Base-by-base conservation (phyloP, 2,888 invertebrate species). In the Phorcus lineatus region DNA sequence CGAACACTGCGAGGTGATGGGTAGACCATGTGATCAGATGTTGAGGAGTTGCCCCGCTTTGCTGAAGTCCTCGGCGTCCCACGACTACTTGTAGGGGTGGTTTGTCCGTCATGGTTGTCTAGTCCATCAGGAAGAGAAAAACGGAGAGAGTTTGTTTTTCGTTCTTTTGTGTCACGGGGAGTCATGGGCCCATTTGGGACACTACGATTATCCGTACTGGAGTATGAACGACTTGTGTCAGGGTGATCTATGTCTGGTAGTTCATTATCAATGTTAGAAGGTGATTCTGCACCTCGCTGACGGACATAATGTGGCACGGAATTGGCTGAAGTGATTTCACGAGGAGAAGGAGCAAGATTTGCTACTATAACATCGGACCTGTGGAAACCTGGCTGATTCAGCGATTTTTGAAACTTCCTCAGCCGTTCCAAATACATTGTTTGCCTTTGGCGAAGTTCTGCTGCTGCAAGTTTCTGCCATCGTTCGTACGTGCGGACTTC, bases 401-500 rank as follows among this genome's bases (percentile, higher is more conserved):
- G 40, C 28, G 70, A 70, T 36, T 31, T 70, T 70, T 40, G 28
- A 19, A 70, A 36, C 36, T 40, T 70, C 7, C 40, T 31, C 11
- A 70, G 40, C n/a, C 36, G 28, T 31, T 31, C 70, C 17, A 36
- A n/a, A 70, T 70, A 70, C 36, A 19, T 70, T 1, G 36, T 19
- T 36, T 70, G 70, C 70, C 19, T 31, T 24, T 36, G 40, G 9
- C 70, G 70, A n/a, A 70, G 36, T 31, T 70, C 70, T 11, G 70
- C 28, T 13, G 70, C 70, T n/a, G 70, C 70, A 28, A 70, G 19
- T 70, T 62, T 74, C 57, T 47, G 79, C 74, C n/a, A 62, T 47
- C 79, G 57, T 74, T 79, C 31, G 28, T 31, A 36, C 0, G 28
- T 53, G 13, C 78, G 53, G 31, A 80, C 74, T 36, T 80, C 80